These are phyloP conservation scores for Polyergus mexicanus DNA, from an alignment of 1,140 invertebrate genomes.

Conservation along the genomic window DNA sequence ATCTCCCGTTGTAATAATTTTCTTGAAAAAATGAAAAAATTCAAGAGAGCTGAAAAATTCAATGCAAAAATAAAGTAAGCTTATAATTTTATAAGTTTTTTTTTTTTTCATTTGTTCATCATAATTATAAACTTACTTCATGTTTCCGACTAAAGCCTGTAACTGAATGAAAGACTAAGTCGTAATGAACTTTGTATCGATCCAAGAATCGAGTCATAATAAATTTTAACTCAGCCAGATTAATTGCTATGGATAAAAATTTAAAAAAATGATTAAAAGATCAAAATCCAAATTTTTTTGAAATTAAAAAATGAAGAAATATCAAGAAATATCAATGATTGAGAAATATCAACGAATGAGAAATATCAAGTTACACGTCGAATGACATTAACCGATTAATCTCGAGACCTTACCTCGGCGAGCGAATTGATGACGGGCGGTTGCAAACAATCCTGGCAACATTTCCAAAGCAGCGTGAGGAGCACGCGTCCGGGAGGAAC, in stretches of 20 bases:
- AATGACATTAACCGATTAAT: neutral
- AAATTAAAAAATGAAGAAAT: neutral
- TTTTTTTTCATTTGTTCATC: neutral
- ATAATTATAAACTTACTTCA: neutral
- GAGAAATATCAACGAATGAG: no score
- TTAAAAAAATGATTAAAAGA: no score
- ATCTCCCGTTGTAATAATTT: neutral
- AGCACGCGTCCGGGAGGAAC: constrained; percentile 91
- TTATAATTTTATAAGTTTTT: constrained; percentile 11
- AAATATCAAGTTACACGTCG: neutral
- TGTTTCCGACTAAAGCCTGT: neutral
- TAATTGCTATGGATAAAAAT: no score
- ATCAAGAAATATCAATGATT: no score
- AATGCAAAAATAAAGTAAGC: neutral
- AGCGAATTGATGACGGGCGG: constrained; percentile 91
- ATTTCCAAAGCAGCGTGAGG: constrained; percentile 93
- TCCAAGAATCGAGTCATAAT: no score
- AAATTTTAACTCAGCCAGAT: no score
- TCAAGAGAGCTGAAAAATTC: neutral
- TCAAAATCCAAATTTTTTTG: neutral
- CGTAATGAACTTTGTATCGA: neutral
- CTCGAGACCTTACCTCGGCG: constrained; percentile 88
- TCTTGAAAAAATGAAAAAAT: neutral
- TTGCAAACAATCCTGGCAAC: constrained; percentile 93
- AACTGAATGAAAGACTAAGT: neutral